phyloP scores from a whole-genome alignment of 2,797 vertebrate species.

The Masticophis lateralis region DNA sequence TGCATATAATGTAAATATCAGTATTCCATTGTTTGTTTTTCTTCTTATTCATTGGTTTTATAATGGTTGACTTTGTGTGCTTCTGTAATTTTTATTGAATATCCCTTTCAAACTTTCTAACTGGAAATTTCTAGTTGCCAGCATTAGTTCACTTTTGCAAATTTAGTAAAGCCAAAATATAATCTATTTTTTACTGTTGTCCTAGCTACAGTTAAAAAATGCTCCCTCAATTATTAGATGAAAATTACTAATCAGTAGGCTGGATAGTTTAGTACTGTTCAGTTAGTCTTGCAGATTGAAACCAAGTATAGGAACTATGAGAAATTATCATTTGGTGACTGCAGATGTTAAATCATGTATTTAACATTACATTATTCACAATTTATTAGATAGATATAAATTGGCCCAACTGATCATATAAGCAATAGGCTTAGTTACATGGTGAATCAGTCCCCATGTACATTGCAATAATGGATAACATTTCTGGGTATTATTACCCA shows the following conservation, averaged over 20 bases:
- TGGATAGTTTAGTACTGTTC: not conserved
- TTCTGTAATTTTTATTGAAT: not conserved
- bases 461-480: not conserved
- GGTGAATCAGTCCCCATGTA: not conserved
- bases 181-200: not conserved
- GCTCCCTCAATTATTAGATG: not conserved
- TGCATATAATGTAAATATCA: not conserved
- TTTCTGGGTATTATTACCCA: not conserved
- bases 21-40: not conserved
- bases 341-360: not conserved
- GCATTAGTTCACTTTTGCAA: not conserved
- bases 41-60: not conserved
- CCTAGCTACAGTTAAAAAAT: not conserved
- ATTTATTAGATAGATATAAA: not conserved
- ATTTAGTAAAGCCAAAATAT: not conserved
- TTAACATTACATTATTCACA: not conserved
- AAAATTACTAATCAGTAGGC: not conserved
- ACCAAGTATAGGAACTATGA: not conserved
- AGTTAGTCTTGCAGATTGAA: not conserved
- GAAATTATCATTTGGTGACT: not conserved
- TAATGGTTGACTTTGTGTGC: not conserved
- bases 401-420: not conserved
- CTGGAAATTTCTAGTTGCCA: not conserved
- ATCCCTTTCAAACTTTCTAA: not conserved
- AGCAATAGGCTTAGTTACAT: not conserved